Evolutionary conservation across 2,113 vertebrate genomes (phyloP).

Genomic region (Ophiodon elongatus): DNA sequence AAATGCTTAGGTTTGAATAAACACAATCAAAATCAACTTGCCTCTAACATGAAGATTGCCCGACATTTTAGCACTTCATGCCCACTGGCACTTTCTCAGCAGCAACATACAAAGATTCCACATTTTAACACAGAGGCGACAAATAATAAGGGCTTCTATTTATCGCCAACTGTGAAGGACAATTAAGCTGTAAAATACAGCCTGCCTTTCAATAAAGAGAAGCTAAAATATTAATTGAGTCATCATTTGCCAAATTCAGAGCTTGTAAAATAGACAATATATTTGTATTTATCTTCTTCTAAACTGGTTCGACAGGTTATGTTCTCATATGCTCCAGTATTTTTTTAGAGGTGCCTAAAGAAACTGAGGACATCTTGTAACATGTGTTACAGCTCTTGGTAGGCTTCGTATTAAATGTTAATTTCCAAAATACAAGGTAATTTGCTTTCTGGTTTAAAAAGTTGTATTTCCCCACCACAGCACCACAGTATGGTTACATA

Average conservation of each 20-base stretch:
- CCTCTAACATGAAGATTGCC: neutral
- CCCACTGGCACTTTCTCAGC: neutral
- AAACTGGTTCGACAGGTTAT: neutral
- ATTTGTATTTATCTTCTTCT: too few relatives aligned
- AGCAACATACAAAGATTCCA: neutral
- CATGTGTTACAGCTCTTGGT: neutral
- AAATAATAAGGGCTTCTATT: neutral
- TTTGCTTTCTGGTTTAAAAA: neutral
- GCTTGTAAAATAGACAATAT: neutral
- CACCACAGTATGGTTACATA: neutral
- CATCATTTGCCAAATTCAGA: neutral
- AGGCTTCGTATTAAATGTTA: neutral
- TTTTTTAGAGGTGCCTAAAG: neutral
- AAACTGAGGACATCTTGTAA: neutral
- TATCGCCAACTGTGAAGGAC: neutral
- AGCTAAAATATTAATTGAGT: neutral
- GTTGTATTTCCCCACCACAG: neutral
- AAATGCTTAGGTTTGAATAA: constrained; percentile 21
- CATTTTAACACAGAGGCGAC: neutral
- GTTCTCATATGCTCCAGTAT: neutral
- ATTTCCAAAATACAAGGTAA: neutral
- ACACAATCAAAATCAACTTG: constrained; percentile 31
- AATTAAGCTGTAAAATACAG: neutral
- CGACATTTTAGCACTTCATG: neutral
- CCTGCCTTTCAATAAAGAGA: neutral